Percentiles rank a stretch among this genome's conserved stretches.
Conservation (phyloP, 2,888 invertebrate genomes). For the Torymus auratus region DNA sequence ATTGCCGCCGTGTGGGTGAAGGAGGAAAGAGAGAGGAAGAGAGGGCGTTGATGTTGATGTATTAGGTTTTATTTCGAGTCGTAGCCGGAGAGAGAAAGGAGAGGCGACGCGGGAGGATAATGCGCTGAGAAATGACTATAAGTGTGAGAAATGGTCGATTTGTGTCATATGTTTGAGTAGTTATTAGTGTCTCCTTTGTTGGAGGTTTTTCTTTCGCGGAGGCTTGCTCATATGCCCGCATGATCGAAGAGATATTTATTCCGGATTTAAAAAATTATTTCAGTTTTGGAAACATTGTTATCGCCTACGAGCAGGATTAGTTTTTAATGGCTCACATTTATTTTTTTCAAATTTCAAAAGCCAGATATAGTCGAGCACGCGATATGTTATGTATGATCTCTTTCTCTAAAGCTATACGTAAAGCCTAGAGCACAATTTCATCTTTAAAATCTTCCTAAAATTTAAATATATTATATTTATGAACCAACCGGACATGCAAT, state of each 20-base stretch:
- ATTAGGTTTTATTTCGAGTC: conserved; percentile 39
- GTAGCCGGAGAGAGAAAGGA: background rate
- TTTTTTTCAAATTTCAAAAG: no score
- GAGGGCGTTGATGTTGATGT: conserved; percentile 42
- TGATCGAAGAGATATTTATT: conserved; percentile 11
- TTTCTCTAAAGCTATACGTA: no score
- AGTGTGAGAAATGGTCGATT: conserved; percentile 47
- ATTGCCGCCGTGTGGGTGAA: background rate
- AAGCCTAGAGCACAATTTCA: no score
- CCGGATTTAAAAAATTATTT: conserved; percentile 11
- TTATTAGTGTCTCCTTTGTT: conserved; percentile 14
- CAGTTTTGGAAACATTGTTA: background rate
- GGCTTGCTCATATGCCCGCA: background rate
- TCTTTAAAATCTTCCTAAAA: no score
- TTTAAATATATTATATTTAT: no score
- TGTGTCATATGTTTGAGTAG: conserved; percentile 22
- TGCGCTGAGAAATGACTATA: conserved; percentile 40
- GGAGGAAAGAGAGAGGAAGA: background rate
- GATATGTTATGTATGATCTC: no score
- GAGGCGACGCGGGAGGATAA: conserved; percentile 19
- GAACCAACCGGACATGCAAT: no score
- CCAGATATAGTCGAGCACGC: no score
- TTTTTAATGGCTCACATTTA: background rate
- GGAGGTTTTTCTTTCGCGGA: background rate
- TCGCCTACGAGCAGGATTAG: no score